Base-by-base conservation (phyloP, 1,140 invertebrate genomes). In the Hirudo medicinalis region DNA sequence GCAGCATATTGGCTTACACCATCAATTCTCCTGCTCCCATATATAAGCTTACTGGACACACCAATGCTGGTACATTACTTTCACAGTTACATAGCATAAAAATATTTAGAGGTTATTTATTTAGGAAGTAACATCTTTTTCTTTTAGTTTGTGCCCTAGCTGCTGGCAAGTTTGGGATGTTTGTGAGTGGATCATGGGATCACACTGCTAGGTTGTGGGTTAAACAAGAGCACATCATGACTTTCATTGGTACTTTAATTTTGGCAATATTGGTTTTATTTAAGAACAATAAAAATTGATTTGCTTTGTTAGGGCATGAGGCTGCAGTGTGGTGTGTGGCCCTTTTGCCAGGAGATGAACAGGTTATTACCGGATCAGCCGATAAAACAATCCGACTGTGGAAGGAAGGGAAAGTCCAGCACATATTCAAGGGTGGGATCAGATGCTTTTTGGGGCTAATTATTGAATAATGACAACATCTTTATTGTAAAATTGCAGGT, bases 151-250 rank as follows among this genome's bases (percentile, higher is more conserved):
- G 89, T 81, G 83, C 85, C 72, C 79, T 91, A 27, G 84, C 81
- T 54, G 79, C 83, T 72, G 86, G 86, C 6, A 83, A 83, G 68
- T 83, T 81, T 81, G 83, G 85, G 43, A 84, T 85, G 22, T 84
- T 90, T 78, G 78, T 88, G 22, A 91, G 88, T 78, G 90, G 91
- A 57, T 96, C 92, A 17, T 97, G 92, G 93, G 94, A 97, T 79
- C 86, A 86, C 74, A 91, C 89, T 19, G 91, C 89, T 0, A 87
- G 88, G 77, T 82, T 94, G 25, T 95, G 92, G 92, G 83, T 85
- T 67, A 80, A 81, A 32, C 76, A 83, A 57, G 79, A 84, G 72
- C 82, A 79, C 76, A 78, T 83, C 20, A 76, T 87, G 49, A 86
- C 87, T 2, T 83, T 91, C 2, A 83, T 78, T 78, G 81, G 80